A percentile compares a stretch with the other conserved stretches of the same genome.
phyloP scores from a whole-genome alignment of 64 coral and sea anemone species.

The Stylophora pistillata region DNA sequence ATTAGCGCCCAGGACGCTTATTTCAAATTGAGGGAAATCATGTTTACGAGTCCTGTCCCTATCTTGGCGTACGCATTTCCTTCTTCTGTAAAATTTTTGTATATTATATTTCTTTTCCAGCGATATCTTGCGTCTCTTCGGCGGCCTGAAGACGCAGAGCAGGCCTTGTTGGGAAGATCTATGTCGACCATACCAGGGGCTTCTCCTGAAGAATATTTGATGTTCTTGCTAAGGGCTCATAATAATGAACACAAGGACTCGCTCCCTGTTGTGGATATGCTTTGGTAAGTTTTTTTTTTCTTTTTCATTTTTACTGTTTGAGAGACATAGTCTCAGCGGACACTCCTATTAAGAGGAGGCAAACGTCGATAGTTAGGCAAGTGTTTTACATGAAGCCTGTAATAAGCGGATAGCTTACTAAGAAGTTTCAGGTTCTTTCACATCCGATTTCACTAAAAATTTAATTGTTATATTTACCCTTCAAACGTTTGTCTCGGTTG shows the following conservation, averaged over 20 bases:
- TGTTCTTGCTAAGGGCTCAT: conserved; percentile 85
- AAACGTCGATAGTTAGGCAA: too few relatives aligned
- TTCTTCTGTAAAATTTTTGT: neutral
- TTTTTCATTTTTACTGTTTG: neutral
- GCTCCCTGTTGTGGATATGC: conserved; percentile 85
- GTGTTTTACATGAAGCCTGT: too few relatives aligned
- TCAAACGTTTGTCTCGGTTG: too few relatives aligned
- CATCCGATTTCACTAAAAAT: too few relatives aligned
- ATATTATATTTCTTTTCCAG: conserved; percentile 25
- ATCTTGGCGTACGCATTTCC: neutral
- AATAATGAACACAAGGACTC: conserved; percentile 82
- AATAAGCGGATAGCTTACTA: too few relatives aligned
- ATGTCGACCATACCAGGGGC: conserved; percentile 57
- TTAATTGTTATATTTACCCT: too few relatives aligned
- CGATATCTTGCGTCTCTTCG: conserved; percentile 72
- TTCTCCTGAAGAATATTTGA: conserved; percentile 87
- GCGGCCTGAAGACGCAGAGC: conserved; percentile 71
- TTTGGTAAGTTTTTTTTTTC: conserved; percentile 45
- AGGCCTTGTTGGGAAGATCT: conserved; percentile 53
- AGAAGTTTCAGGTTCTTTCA: too few relatives aligned
- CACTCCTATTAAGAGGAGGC: too few relatives aligned
- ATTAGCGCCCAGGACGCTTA: too few relatives aligned
- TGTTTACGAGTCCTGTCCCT: neutral
- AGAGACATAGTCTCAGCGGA: too few relatives aligned
- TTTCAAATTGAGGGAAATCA: too few relatives aligned